These are phyloP conservation scores for Cheilosia vulpina DNA, from an alignment of 2,888 invertebrate species.

Conservation along the genomic window DNA sequence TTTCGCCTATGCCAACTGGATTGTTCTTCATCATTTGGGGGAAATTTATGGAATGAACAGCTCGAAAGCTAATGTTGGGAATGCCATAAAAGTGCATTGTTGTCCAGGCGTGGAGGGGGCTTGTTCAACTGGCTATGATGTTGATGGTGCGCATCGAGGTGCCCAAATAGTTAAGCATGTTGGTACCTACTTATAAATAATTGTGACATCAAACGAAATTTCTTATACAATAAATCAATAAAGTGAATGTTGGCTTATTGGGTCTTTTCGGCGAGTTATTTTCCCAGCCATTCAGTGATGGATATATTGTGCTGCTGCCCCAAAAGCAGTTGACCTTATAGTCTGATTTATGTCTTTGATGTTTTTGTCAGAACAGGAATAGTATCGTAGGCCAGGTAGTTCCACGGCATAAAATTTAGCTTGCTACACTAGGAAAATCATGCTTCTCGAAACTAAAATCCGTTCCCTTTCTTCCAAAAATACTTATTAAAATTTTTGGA, in stretches of 20 bases:
- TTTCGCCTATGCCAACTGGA: conserved; percentile 17
- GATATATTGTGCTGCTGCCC: background rate
- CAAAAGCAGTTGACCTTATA: background rate
- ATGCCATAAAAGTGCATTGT: conserved; percentile 68
- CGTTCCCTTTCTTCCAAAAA: no score
- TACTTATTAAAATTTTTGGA: no score
- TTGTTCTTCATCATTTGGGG: conserved; percentile 37
- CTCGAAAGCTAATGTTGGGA: conserved; percentile 40
- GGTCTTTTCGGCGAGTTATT: conserved; percentile 1
- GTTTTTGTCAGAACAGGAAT: background rate
- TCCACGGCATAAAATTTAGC: no score
- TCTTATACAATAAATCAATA: conserved; percentile 49
- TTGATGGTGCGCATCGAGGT: conserved; percentile 6
- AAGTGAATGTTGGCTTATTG: conserved; percentile 59
- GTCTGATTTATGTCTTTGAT: background rate
- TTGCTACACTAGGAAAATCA: no score
- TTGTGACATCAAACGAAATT: conserved; percentile 41
- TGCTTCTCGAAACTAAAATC: no score
- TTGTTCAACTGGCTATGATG: background rate
- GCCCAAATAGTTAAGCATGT: conserved; percentile 16
- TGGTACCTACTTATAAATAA: conserved; percentile 47
- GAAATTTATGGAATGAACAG: conserved; percentile 66
- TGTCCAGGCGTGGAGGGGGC: background rate
- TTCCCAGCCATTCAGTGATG: background rate
- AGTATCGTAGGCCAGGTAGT: no score